Evolutionary conservation across 92 coral and sea anemone genomes (phyloP), one percentile per base, ranked within the genome.

Genomic region (Zoanthus gigantus): DNA sequence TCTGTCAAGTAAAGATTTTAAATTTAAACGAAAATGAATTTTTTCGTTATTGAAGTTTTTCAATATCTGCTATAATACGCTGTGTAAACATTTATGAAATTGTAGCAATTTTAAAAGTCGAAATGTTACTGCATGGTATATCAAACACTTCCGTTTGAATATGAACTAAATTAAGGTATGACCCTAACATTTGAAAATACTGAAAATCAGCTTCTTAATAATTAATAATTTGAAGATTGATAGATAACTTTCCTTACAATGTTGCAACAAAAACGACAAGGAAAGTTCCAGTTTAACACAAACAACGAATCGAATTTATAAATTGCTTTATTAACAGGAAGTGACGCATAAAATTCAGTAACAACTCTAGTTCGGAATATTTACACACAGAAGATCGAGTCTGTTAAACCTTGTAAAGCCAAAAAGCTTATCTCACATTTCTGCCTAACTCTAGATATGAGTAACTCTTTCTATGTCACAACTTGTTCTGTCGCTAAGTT

Each of bases 291-390:
- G 66, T 11, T 58, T 11, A 2, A 2, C 66, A 58, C 16, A 58
- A 58, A 58, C n/a, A 58, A 58, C 16, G 66, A 14, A 14, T 11
- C 16, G 66, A 14, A 14, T 11, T 11, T 58, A 58, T 58, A 0
- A 11, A 58, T 50, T n/a, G 66, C 66, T 58, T 58, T 58, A 14
- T 14, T 58, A 58, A 58, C 66, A 58, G 66, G 66, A 58, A 58
- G 66, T 58, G 66, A 81, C 85, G 85, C 75, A 23, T 46, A 17
- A 74, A 17, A 4, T 58, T 13, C 47, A 28, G 37, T n/a, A 79
- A 79, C 61, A 79, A 60, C 29, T 23, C 42, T 50, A 32, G 50
- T 9, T 1, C 7, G 30, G 14, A 30, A 18, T 78, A 9, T 4
- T 14, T 6, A 53, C 7, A 34, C 71, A 31, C 5, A 29, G 8